These are phyloP conservation scores for Megaceryle alcyon DNA, from an alignment of 2,797 vertebrate species.

Conservation along the genomic window DNA sequence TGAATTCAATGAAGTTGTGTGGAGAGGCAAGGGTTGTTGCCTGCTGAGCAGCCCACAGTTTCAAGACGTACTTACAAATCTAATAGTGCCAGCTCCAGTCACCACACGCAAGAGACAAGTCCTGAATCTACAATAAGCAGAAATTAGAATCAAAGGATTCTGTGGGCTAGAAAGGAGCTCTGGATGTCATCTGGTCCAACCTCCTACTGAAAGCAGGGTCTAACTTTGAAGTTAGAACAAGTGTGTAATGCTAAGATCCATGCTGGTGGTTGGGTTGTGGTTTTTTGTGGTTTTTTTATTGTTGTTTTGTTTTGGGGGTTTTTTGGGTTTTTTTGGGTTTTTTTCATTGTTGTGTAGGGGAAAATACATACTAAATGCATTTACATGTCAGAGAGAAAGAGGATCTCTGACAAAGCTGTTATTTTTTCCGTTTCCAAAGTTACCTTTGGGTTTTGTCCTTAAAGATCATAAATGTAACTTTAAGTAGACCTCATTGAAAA, in stretches of 20 bases:
- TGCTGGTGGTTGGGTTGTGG: background rate
- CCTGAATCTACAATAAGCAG: background rate
- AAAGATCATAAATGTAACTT: background rate
- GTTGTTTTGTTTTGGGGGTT: background rate
- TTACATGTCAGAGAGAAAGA: background rate
- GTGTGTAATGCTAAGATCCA: background rate
- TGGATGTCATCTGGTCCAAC: background rate
- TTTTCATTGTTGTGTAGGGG: background rate
- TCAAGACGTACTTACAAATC: background rate
- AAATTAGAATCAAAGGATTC: background rate
- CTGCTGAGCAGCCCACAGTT: background rate
- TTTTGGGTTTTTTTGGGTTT: too few relatives aligned
- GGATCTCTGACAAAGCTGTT: background rate
- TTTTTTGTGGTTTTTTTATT: background rate
- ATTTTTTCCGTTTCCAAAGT: background rate
- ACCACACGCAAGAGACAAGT: background rate
- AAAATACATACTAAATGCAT: background rate
- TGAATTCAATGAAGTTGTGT: background rate
- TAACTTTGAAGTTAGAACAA: background rate
- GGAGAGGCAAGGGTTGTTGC: background rate
- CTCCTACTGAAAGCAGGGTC: background rate
- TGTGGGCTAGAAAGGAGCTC: background rate
- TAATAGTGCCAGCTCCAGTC: background rate
- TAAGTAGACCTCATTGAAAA: background rate
- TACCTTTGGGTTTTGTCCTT: background rate